Percentiles rank a stretch among this genome's conserved stretches.
These are phyloP conservation scores for Gorsachius goisagi DNA, from an alignment of 2,113 vertebrate genomes.

Conservation along the genomic window DNA sequence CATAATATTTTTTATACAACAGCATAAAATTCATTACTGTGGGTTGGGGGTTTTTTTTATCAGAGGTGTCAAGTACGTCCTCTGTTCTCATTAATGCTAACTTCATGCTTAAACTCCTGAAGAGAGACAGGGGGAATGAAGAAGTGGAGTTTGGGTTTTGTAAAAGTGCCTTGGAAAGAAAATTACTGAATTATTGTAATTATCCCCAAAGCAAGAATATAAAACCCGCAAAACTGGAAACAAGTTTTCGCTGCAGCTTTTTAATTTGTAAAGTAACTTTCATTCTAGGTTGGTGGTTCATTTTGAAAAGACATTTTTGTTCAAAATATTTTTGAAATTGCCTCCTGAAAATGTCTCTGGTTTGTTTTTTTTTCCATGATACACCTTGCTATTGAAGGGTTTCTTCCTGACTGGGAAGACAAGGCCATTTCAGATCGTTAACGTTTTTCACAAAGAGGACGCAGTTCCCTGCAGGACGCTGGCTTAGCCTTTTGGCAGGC, in stretches of 20 bases:
- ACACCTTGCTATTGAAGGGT: neutral
- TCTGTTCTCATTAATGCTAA: neutral
- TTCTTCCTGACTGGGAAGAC: neutral
- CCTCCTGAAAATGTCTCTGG: neutral
- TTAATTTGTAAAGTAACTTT: neutral
- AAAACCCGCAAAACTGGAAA: neutral
- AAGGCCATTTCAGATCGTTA: neutral
- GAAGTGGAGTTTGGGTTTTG: neutral
- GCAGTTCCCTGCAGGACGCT: neutral
- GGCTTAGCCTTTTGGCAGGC: neutral
- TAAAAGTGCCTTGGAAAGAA: neutral
- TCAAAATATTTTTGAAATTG: neutral
- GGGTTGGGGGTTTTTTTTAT: neutral
- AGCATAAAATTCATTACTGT: neutral
- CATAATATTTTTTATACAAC: rapidly evolving
- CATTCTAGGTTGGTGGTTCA: neutral
- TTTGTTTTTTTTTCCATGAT: neutral
- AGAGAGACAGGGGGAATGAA: neutral
- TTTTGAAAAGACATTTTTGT: neutral
- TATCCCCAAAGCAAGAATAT: neutral
- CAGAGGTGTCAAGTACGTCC: neutral
- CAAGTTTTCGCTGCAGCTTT: neutral
- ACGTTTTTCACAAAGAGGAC: neutral
- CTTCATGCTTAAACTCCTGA: neutral
- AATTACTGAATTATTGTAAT: neutral